A percentile compares a stretch with the other conserved stretches of the same genome.
These are phyloP conservation scores for Drosophila truncata DNA, from an alignment of 1,140 invertebrate genomes.

Conservation along the genomic window DNA sequence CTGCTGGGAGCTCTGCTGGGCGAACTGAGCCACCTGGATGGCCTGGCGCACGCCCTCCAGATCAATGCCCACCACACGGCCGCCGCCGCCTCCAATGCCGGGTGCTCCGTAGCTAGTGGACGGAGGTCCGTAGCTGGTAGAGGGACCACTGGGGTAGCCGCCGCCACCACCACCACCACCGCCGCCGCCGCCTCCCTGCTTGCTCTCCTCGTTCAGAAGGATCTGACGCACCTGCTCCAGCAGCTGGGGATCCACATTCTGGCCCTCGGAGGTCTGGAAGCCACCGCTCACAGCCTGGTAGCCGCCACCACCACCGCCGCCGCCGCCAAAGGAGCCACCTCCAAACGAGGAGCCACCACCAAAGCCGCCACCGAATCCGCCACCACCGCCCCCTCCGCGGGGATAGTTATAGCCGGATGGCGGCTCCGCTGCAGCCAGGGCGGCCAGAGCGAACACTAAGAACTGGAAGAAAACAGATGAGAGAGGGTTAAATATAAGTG, in stretches of 20 bases:
- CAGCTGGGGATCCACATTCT: slow-evolving; percentile 91
- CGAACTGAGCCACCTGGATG: slow-evolving; percentile 89
- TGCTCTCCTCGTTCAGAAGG: slow-evolving; percentile 91
- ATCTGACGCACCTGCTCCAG: slow-evolving; percentile 93
- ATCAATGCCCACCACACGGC: slow-evolving; percentile 88
- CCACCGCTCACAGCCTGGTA: slow-evolving; percentile 91
- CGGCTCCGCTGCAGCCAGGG: slow-evolving; percentile 88
- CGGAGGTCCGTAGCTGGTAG: slow-evolving; percentile 87
- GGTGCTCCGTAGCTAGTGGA: slow-evolving; percentile 87
- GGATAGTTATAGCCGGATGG: slow-evolving; percentile 89
- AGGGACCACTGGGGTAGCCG: slow-evolving; percentile 83
- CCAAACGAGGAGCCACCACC: slow-evolving; percentile 85
- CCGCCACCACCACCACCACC: slow-evolving; percentile 85
- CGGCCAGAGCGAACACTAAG: slow-evolving; percentile 88
- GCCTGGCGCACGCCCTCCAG: slow-evolving; percentile 88
- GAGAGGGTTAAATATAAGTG: slow-evolving; percentile 29
- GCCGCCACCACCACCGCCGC: slow-evolving; percentile 89
- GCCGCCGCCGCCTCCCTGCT: slow-evolving; percentile 85
- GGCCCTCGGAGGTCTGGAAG: slow-evolving; percentile 91
- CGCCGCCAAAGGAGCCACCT: slow-evolving; percentile 66
- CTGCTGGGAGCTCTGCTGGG: slow-evolving; percentile 86
- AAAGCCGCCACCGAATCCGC: slow-evolving; percentile 84
- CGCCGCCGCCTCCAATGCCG: slow-evolving; percentile 87
- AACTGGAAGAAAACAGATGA: slow-evolving; percentile 86
- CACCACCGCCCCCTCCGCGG: slow-evolving; percentile 86